phyloP scores from a whole-genome alignment of 1,140 invertebrate genomes.

The Lerema accius region DNA sequence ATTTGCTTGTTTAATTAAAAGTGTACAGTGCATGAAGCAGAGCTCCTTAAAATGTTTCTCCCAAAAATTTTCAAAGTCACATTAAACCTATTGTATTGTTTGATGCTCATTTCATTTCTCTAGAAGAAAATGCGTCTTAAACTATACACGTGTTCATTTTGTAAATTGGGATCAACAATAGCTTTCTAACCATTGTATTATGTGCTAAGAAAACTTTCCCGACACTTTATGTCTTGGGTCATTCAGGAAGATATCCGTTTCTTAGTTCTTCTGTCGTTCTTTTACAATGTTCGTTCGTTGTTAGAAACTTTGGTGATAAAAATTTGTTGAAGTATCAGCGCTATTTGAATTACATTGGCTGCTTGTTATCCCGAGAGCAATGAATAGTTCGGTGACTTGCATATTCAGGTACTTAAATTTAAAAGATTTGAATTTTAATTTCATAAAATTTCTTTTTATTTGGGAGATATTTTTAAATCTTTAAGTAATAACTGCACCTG shows the following conservation, averaged over 20 bases:
- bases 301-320: constrained; percentile 25
- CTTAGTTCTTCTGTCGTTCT: constrained; percentile 14
- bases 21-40: too few species aligned
- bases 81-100: background rate
- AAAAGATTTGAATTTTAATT: too few species aligned
- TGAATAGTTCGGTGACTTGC: constrained; percentile 1
- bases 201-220: constrained; percentile 19
- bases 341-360: constrained; percentile 18
- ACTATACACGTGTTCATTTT: background rate
- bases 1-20: too few species aligned
- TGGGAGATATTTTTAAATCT: too few species aligned
- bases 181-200: constrained; percentile 5
- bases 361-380: background rate
- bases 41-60: too few species aligned
- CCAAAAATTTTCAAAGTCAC: too few species aligned
- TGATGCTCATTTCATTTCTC: background rate
- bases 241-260: constrained; percentile 21
- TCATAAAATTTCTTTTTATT: too few species aligned
- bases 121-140: background rate
- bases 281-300: constrained; percentile 5
- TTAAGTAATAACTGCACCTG: too few species aligned
- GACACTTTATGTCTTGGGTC: constrained; percentile 11
- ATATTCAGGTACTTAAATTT: too few species aligned
- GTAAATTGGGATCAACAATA: background rate
- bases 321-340: constrained; percentile 18